Base-by-base conservation (phyloP, 2,888 invertebrate species). In the Plagiodera versicolora region DNA sequence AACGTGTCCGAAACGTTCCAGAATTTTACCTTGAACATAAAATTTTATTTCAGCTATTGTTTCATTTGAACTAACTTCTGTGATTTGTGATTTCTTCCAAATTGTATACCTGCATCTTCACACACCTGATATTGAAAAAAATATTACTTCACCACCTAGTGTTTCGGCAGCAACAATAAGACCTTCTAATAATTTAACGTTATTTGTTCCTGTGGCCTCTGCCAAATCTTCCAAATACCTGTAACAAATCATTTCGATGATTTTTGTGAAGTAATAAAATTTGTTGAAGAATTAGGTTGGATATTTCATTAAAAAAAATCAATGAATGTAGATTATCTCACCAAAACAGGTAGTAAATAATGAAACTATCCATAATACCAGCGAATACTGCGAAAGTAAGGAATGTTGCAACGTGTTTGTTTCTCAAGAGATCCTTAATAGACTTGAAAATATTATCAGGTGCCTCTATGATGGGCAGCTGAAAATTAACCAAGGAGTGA, bases 341-440 rank as follows among this genome's bases (percentile, higher is more conserved):
- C 90, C 92, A 92, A 75, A 92, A 91, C 81, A 92, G 84, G 71
- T 90, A 92, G 72, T 91, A 92, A 14, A 92, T 88, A 54, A 92
- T 86, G 76, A 92, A 91, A 52, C 91, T 89, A 70, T 92, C 92
- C 24, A 91, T 83, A 0, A 90, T 86, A 0, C 92, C 92, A 0
- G 89, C 90, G 9, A 91, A 83, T 0, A 89, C 86, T 0, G 92
- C 89, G 74, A 91, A 92, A 0, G 83, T 75, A 14, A 92, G 82
- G 76, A 92, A 93, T 9, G 88, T 83, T 0, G 87, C 73, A 0
- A 92, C 89, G 0, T 86, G 81, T 0, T 86, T 87, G 65, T 89
- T 83, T 18, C 81, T 83, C 24, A 92, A 75, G 1, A 92, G 80
- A n/a, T 39, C 39, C 39, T 39, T 39, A 14, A 39, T 39, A 14